Percentiles rank a stretch among this genome's conserved stretches.
Evolutionary conservation across 2,888 invertebrate genomes (phyloP).

Genomic region (Eupithecia centaureata): DNA sequence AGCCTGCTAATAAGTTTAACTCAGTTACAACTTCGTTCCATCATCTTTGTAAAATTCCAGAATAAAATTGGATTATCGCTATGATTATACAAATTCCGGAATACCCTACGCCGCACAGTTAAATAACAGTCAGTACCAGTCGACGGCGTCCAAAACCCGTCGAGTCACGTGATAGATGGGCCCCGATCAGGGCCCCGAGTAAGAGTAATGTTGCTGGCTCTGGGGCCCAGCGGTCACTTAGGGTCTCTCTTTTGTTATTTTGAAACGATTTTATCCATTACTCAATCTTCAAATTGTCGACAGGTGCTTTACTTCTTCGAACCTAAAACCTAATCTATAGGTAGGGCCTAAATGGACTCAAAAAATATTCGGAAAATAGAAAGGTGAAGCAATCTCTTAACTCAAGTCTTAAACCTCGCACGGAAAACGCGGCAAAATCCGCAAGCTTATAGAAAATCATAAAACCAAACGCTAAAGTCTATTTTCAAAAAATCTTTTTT

Average conservation of each 20-base stretch:
- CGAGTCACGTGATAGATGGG: conserved; percentile 43
- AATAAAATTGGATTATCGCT: background rate
- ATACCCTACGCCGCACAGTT: background rate
- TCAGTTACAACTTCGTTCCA: no score
- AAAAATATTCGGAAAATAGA: background rate
- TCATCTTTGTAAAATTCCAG: background rate
- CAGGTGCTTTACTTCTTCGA: background rate
- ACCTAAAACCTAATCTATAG: background rate
- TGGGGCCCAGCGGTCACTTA: conserved; percentile 13
- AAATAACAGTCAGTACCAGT: background rate
- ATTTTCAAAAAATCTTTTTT: no score
- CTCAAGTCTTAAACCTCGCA: background rate
- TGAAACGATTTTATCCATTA: background rate
- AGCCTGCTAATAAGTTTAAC: no score
- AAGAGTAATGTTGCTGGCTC: conserved; percentile 36
- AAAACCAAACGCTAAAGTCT: no score
- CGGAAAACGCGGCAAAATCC: background rate
- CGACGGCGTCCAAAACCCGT: conserved; percentile 35
- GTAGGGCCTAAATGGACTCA: background rate
- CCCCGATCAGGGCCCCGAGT: conserved; percentile 28
- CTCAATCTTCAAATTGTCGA: background rate
- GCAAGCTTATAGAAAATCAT: background rate
- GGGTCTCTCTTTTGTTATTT: background rate
- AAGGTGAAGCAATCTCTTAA: background rate
- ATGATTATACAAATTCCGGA: background rate